Percentiles rank a stretch among this genome's conserved stretches.
These are phyloP conservation scores for Hemithea aestivaria DNA, from an alignment of 2,888 invertebrate species.

Conservation along the genomic window DNA sequence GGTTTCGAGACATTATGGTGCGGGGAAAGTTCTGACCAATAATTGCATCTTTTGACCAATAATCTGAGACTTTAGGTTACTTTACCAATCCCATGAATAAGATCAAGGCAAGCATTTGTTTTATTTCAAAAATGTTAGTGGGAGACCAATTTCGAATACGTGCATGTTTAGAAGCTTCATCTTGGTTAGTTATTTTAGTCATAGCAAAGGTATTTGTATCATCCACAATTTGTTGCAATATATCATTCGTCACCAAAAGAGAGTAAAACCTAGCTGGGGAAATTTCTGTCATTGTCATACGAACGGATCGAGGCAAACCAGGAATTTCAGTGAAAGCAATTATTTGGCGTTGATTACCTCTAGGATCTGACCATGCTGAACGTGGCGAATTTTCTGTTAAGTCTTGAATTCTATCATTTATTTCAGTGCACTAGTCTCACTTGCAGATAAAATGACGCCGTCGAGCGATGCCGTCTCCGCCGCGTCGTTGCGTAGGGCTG, in stretches of 20 bases:
- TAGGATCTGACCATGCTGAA: slow-evolving; percentile 13
- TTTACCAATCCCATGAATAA: slow-evolving; percentile 36
- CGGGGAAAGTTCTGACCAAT: slow-evolving; percentile 28
- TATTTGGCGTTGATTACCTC: slow-evolving; percentile 16
- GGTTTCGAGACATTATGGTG: slow-evolving; percentile 31
- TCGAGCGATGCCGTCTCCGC: slow-evolving; percentile 2
- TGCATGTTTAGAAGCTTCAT: slow-evolving; percentile 12
- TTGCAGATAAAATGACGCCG: too few species aligned
- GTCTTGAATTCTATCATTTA: slow-evolving; percentile 10
- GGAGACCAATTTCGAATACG: slow-evolving; percentile 23
- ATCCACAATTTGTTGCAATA: slow-evolving; percentile 22
- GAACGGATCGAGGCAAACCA: slow-evolving; percentile 7
- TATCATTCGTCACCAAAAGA: slow-evolving; percentile 9
- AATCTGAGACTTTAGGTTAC: slow-evolving; percentile 31
- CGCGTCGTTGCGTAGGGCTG: too few species aligned
- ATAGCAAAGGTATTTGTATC: slow-evolving; percentile 22
- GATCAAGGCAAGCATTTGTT: slow-evolving; percentile 32
- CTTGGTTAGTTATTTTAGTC: slow-evolving; percentile 13
- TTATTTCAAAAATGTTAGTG: slow-evolving; percentile 30
- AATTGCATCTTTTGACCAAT: slow-evolving; percentile 33
- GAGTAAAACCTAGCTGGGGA: slow-evolving; percentile 13
- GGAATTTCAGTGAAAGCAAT: slow-evolving; percentile 19
- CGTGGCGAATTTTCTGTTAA: slow-evolving; percentile 11
- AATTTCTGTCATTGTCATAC: slow-evolving; percentile 10
- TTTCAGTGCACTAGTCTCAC: too few species aligned